Percentiles rank a stretch among this genome's conserved stretches.
These are phyloP conservation scores for Erebia ligea DNA, from an alignment of 2,888 invertebrate genomes.

Conservation along the genomic window DNA sequence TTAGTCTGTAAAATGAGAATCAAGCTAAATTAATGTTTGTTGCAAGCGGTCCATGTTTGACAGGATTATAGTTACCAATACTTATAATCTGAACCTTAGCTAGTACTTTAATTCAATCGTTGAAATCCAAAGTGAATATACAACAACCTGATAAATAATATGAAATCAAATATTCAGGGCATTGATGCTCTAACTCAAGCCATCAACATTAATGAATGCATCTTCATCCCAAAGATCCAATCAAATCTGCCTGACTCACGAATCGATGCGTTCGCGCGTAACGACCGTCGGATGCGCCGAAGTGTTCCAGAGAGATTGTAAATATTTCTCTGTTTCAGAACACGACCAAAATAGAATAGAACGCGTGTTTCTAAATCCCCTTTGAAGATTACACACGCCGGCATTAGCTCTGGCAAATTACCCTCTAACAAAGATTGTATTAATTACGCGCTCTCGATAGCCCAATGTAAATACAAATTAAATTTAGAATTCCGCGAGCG, in stretches of 20 bases:
- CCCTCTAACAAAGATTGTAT: slow-evolving; percentile 83
- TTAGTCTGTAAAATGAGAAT: too few relatives aligned
- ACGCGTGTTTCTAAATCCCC: slow-evolving; percentile 83
- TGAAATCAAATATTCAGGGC: slow-evolving; percentile 36
- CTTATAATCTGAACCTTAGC: too few relatives aligned
- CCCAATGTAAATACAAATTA: slow-evolving; percentile 78
- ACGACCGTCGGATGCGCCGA: slow-evolving; percentile 82
- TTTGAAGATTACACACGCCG: slow-evolving; percentile 83
- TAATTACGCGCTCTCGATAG: slow-evolving; percentile 82
- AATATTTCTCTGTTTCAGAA: slow-evolving; percentile 83
- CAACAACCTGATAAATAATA: slow-evolving; percentile 4
- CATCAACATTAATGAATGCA: slow-evolving; percentile 67
- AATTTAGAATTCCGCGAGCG: slow-evolving; percentile 73
- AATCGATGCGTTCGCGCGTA: slow-evolving; percentile 78
- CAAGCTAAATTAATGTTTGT: too few relatives aligned
- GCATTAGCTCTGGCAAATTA: slow-evolving; percentile 84
- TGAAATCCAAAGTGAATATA: background rate
- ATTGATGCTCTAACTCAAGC: slow-evolving; percentile 53
- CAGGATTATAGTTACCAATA: too few relatives aligned
- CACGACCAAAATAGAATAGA: slow-evolving; percentile 81
- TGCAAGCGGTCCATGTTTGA: too few relatives aligned
- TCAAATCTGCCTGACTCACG: slow-evolving; percentile 71
- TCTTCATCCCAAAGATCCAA: slow-evolving; percentile 69
- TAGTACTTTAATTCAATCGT: too few relatives aligned
- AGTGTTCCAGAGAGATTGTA: slow-evolving; percentile 82